Percentiles rank a stretch among this genome's conserved stretches.
These are phyloP conservation scores for Cabera pusaria DNA, from an alignment of 2,888 invertebrate species.

Conservation along the genomic window DNA sequence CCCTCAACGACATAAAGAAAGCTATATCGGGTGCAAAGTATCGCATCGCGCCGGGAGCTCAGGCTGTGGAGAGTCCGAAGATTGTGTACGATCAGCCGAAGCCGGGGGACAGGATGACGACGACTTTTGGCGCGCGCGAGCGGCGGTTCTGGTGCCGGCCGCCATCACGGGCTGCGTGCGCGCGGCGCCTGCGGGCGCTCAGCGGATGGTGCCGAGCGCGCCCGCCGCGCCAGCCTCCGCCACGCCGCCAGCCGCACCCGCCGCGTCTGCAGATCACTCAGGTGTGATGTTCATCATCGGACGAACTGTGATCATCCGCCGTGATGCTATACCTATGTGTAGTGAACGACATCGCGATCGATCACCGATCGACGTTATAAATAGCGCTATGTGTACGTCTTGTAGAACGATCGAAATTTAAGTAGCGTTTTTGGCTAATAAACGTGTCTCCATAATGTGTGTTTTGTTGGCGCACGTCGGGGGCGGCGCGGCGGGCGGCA, in stretches of 20 bases:
- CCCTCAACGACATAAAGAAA: conserved; percentile 63
- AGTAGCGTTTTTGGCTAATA: conserved; percentile 77
- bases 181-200: conserved; percentile 52
- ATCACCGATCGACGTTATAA: conserved; percentile 12
- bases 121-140: conserved; percentile 68
- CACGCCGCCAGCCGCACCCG: conserved; percentile 56
- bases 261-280: conserved; percentile 76
- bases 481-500: conserved; percentile 63
- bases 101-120: conserved; percentile 72
- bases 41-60: conserved; percentile 62
- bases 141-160: conserved; percentile 56
- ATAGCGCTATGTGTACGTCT: conserved; percentile 42
- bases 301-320: conserved; percentile 29
- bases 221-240: conserved; percentile 57
- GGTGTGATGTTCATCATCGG: conserved; percentile 60
- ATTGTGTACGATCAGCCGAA: conserved; percentile 71
- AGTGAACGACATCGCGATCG: conserved; percentile 14
- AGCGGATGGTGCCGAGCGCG: conserved; percentile 60
- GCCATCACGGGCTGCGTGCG: conserved; percentile 56
- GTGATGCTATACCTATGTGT: conserved; percentile 25
- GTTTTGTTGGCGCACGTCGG: conserved; percentile 70
- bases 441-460: conserved; percentile 74
- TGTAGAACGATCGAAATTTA: conserved; percentile 65
- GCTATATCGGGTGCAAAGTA: conserved; percentile 67
- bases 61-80: conserved; percentile 68